These are phyloP conservation scores for Rhadina sibilatrix DNA, from an alignment of 2,113 vertebrate genomes.

Conservation along the genomic window DNA sequence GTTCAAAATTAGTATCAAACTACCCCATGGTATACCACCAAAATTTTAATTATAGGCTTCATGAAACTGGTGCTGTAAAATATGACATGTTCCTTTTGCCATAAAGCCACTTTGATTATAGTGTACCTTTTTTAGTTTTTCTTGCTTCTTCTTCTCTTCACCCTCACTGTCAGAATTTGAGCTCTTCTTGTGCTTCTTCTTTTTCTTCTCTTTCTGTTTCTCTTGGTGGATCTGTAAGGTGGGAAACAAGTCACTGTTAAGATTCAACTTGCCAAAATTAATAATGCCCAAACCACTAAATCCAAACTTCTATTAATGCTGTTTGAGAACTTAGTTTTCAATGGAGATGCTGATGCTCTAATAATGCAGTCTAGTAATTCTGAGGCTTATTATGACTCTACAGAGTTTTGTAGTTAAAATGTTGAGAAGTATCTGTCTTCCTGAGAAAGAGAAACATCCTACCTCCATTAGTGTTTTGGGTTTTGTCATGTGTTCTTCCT, in stretches of 20 bases:
- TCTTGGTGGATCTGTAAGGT: constrained; percentile 88
- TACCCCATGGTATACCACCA: not conserved
- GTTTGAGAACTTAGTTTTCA: not conserved
- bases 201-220: constrained; percentile 92
- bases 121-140: constrained; percentile 91
- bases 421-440: not conserved
- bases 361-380: not conserved
- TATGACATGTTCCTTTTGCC: not conserved
- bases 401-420: not conserved
- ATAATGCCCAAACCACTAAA: not conserved
- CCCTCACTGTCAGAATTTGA: constrained; percentile 86
- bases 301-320: not conserved
- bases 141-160: constrained; percentile 90
- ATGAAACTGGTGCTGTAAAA: not conserved
- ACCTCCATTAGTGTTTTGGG: constrained; percentile 91
- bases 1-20: not conserved
- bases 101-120: not conserved
- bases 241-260: not conserved
- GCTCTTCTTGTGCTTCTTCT: constrained; percentile 88
- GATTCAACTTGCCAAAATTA: not conserved
- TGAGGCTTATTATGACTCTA: not conserved
- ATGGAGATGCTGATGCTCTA: not conserved
- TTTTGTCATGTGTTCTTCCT: constrained; percentile 69
- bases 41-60: not conserved
- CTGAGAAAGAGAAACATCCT: not conserved